Conservation (phyloP, 2,113 vertebrate genomes). For the Sebastes schlegelii region DNA sequence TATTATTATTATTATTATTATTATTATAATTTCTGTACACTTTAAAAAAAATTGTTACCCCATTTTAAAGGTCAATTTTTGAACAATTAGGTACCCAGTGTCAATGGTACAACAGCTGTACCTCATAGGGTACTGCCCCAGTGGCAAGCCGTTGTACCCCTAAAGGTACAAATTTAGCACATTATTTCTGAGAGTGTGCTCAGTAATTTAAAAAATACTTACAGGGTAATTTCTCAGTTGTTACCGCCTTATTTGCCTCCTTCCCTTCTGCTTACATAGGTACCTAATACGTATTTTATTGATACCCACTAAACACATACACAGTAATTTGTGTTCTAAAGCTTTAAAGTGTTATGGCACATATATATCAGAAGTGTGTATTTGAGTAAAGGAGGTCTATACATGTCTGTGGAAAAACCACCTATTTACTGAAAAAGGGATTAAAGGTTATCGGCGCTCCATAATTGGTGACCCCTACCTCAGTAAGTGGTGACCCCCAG, state of each 20-base stretch:
- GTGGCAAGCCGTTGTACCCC: too few relatives aligned
- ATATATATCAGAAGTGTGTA: background rate
- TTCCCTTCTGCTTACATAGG: background rate
- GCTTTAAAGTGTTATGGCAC: background rate
- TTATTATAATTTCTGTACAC: too few relatives aligned
- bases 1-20: too few relatives aligned
- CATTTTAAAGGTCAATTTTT: too few relatives aligned
- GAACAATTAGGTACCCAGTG: too few relatives aligned
- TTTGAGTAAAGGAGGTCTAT: conserved; percentile 9
- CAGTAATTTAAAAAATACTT: background rate
- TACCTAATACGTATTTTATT: background rate
- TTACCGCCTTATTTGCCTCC: background rate
- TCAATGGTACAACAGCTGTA: too few relatives aligned
- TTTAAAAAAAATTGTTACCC: too few relatives aligned
- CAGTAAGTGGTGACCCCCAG: conserved; percentile 40
- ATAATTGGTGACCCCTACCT: conserved; percentile 73
- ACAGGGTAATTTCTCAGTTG: background rate
- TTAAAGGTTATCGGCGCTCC: conserved; percentile 32
- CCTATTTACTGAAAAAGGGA: conserved; percentile 20
- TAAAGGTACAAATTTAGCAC: too few relatives aligned
- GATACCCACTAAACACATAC: background rate
- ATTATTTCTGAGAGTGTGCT: too few relatives aligned
- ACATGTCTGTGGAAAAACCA: conserved; percentile 9
- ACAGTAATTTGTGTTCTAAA: background rate
- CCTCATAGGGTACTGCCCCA: too few relatives aligned